These are phyloP conservation scores for Colistium nudipinnis DNA, from an alignment of 2,113 vertebrate species.

Conservation along the genomic window DNA sequence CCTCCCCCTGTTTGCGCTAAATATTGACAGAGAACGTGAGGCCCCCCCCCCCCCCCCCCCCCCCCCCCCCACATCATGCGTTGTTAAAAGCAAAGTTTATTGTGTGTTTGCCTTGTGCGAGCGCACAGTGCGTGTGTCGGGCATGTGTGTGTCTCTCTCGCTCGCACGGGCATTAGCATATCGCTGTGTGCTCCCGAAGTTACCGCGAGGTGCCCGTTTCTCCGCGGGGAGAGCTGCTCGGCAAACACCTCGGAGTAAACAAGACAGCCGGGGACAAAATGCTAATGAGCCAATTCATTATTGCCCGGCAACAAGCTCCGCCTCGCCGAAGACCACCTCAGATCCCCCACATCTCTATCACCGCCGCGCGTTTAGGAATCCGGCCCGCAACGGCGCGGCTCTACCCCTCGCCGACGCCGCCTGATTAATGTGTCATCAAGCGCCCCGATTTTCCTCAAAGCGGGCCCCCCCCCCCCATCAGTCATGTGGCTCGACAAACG, in stretches of 20 bases:
- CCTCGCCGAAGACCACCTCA: conserved; percentile 62
- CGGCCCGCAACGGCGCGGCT: conserved; percentile 15
- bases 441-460: conserved; percentile 56
- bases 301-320: conserved; percentile 69
- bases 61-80: conserved; percentile 57
- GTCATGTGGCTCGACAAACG: conserved; percentile 51
- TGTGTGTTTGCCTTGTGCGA: conserved; percentile 47
- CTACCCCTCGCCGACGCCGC: conserved; percentile 48
- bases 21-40: conserved; percentile 70
- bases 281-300: conserved; percentile 76
- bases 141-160: conserved; percentile 41
- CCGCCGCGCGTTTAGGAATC: conserved; percentile 39
- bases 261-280: conserved; percentile 78
- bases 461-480: conserved; percentile 66
- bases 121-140: conserved; percentile 28
- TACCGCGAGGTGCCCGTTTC: conserved; percentile 71
- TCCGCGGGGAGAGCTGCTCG: conserved; percentile 74
- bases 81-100: conserved; percentile 74
- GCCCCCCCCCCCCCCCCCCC: conserved; percentile 45
- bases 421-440: conserved; percentile 79
- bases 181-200: conserved; percentile 76
- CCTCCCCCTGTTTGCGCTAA: conserved; percentile 46
- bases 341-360: conserved; percentile 67
- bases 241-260: conserved; percentile 78
- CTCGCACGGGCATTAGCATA: conserved; percentile 63